A percentile compares a stretch with the other conserved stretches of the same genome.
Conservation (phyloP, 2,797 vertebrate species). For the Scleropages formosus region DNA sequence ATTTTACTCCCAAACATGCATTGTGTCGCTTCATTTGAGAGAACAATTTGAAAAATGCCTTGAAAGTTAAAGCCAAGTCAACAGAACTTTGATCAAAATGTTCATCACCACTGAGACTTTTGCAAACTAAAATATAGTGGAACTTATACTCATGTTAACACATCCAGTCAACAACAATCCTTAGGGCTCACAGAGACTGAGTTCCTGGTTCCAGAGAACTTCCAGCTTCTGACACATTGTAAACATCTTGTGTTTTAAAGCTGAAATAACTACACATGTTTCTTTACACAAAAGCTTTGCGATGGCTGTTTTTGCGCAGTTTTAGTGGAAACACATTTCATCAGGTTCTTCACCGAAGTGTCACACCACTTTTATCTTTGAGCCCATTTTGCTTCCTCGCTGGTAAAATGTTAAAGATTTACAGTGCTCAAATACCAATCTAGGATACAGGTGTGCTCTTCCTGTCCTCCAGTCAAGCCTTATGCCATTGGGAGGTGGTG, state of each 20-base stretch:
- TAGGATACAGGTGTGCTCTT: background rate
- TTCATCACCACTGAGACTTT: background rate
- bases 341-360: too few species aligned
- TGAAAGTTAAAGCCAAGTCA: too few species aligned
- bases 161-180: too few species aligned
- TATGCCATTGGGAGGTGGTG: background rate
- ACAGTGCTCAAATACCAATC: background rate
- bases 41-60: too few species aligned
- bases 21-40: too few species aligned
- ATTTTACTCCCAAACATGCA: too few species aligned
- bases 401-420: background rate
- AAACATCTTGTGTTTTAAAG: background rate
- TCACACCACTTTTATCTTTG: background rate
- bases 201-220: slow-evolving; percentile 16
- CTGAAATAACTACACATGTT: background rate
- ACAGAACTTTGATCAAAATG: background rate
- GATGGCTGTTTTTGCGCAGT: too few species aligned
- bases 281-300: background rate
- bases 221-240: background rate
- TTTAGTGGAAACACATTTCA: too few species aligned
- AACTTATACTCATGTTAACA: background rate
- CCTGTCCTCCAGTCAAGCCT: background rate
- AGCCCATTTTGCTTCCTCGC: background rate
- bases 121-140: background rate
- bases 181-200: background rate